Base-by-base conservation (phyloP, 2,113 vertebrate genomes). In the Pristiophorus japonicus region DNA sequence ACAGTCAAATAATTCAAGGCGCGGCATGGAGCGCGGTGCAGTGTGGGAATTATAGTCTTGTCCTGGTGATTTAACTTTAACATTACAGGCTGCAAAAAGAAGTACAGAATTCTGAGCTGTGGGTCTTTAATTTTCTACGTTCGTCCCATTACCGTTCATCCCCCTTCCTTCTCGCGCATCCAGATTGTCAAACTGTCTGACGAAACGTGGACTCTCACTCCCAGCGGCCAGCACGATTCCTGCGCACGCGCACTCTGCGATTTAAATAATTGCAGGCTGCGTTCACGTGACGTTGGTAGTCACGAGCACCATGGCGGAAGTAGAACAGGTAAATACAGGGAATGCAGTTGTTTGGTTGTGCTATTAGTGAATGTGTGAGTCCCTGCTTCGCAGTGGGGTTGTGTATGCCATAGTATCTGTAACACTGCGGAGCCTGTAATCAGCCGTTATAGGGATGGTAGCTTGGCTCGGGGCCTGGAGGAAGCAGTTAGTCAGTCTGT, bases 301-400 rank as follows among this genome's bases (percentile, higher is more conserved):
- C 65, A 47, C 20, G 38, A 70, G 38, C 42, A 34, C 20, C 38
- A 94, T 94, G 92, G 92, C 92, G 92, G 92, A 94, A 94, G 92
- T 94, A 4, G 38, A 70, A 1, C 62, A 67, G 92, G 92, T 94
- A 94, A 92, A 92, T 22, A 38, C 16, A 55, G 85, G 0, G 85
- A 8, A 24, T 2, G 11, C 67, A 24, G 62, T 30, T 4, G 1
- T 14, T 34, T 18, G 75, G 75, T 18, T 27, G 84, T 51, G 45
- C 20, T 22, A 22, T 45, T 42, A n/a, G 16, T 24, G 38, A 45
- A 7, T 11, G 45, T 4, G 38, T 42, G 1, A 3, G 2, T 84
- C 16, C 51, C 18, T 87, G 7, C 45, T 45, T 3, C 0, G 20
- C 14, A 18, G 81, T 22, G 81, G 1, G 10, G 10, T 59, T 55